These are phyloP conservation scores for Enteromius thamalakanensis DNA, from an alignment of 2,797 vertebrate genomes.

Conservation along the genomic window DNA sequence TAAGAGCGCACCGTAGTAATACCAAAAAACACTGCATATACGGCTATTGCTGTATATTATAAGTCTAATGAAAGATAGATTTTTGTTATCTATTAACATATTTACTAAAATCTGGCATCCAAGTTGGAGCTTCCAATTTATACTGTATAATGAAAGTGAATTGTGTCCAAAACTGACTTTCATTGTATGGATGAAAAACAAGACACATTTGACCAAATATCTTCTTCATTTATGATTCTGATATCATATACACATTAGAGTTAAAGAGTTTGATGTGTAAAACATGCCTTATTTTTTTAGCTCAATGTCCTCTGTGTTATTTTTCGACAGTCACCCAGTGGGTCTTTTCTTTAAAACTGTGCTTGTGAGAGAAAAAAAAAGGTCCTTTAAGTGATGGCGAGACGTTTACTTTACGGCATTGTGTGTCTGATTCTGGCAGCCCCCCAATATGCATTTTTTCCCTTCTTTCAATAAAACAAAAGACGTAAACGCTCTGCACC, in stretches of 20 bases:
- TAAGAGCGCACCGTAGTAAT: neutral
- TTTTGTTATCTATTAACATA: neutral
- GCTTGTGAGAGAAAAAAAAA: constrained; percentile 36
- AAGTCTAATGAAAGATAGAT: neutral
- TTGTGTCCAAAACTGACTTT: neutral
- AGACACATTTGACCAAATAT: neutral
- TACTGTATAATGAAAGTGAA: neutral
- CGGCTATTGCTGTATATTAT: neutral
- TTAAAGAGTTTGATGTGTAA: neutral
- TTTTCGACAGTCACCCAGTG: neutral
- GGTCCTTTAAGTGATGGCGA: constrained; percentile 69
- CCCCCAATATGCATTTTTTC: constrained; percentile 69
- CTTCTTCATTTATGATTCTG: too few relatives aligned
- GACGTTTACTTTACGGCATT: constrained; percentile 73
- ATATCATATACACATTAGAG: neutral
- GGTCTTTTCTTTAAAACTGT: constrained; percentile 5
- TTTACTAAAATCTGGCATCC: neutral
- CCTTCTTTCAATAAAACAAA: constrained; percentile 27
- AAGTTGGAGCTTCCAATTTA: neutral
- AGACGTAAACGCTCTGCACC: constrained; percentile 40
- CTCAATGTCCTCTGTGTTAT: neutral
- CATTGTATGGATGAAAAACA: neutral
- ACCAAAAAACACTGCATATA: neutral
- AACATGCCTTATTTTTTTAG: neutral
- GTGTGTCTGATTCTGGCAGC: constrained; percentile 73